Base-by-base conservation (phyloP, 2,113 vertebrate species). In the Isichthys henryi region DNA sequence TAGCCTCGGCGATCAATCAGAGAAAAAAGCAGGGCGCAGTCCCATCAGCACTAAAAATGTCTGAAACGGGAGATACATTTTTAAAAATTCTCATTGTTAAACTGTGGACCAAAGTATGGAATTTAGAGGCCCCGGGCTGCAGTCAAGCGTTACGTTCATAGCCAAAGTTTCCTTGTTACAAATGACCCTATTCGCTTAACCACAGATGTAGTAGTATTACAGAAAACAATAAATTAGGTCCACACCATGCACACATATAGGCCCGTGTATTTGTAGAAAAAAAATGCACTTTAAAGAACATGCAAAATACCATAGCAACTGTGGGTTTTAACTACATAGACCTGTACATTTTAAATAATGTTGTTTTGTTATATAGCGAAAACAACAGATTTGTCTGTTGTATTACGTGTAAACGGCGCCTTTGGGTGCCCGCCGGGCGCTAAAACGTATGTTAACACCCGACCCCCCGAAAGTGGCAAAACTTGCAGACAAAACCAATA, bases 1-100 rank as follows among this genome's bases (percentile, higher is more conserved):
- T 95, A 95, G 96, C 92, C 96, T 95, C 88, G 86, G 92, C 92
- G 93, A 94, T 94, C 94, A 93, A 92, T 94, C 92, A 94, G 90
- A 31, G 66, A 27, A 85, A 88, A 84, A 19, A 48, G 45, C 21
- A 48, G 45, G 49, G 52, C 10, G 88, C 43, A 58, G 87, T 86
- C 86, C 87, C 91, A 94, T 93, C 91, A 58, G 2, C 87, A 88
- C 88, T 91, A 58, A 88, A 90, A 56, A 85, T 50, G 88, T 88
- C 88, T 23, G 52, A 80, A 88, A 88, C 21, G 49, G 27, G 70
- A 80, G n/a, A 53, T 27, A 82, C 70, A 77, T 27, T 50, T 48
- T 80, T 35, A n/a, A 27, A 52, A 53, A 15, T 17, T 6, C 31
- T 46, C 10, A 52, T 31, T 84, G 39, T 46, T 46, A 21, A 84